A percentile compares a stretch with the other conserved stretches of the same genome.
Conservation (phyloP, 2,113 vertebrate species). For the Lonchura striata region DNA sequence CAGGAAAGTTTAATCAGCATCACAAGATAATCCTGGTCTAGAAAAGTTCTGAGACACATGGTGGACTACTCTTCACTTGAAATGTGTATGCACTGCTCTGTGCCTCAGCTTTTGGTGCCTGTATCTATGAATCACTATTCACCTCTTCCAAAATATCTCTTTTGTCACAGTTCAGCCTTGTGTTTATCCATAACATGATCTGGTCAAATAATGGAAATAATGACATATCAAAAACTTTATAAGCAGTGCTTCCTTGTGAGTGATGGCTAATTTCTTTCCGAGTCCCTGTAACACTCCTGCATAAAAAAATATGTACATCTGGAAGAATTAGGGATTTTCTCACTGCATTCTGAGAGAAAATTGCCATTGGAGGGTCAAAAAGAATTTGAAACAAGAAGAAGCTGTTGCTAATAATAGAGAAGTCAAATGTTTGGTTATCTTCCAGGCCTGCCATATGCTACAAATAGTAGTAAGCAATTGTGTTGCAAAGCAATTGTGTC, state of each 20-base stretch:
- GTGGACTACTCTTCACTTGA: neutral
- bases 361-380: neutral
- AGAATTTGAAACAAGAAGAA: neutral
- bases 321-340: neutral
- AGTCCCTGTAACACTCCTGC: neutral
- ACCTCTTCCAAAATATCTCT: neutral
- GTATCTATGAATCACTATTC: neutral
- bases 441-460: neutral
- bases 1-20: neutral
- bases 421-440: neutral
- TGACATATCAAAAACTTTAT: neutral
- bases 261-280: neutral
- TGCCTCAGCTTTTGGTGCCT: neutral
- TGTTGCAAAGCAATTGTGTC: neutral
- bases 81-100: neutral
- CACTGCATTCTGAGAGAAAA: neutral
- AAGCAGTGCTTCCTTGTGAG: neutral
- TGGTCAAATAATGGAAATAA: neutral
- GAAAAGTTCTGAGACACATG: neutral
- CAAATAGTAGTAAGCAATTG: neutral
- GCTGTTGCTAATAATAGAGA: neutral
- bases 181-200: neutral
- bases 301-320: neutral
- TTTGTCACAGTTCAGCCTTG: neutral
- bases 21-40: neutral